Evolutionary conservation across 2,113 vertebrate genomes (phyloP), one percentile per base, ranked within the genome.

Genomic region (Neodontobutis hainanensis): DNA sequence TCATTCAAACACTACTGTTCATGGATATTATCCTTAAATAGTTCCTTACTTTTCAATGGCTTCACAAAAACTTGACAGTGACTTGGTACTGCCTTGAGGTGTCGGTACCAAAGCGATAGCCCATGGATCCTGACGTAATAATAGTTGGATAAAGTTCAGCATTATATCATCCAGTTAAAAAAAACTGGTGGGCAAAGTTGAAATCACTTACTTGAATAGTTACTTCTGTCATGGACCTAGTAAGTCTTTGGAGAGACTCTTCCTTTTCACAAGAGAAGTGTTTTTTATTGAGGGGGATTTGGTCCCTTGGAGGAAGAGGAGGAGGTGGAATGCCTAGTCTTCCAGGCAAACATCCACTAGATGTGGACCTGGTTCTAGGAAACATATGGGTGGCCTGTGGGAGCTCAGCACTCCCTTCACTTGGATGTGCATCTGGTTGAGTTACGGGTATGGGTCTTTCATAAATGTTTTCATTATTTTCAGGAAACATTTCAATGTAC

Each of bases 31-130:
- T 3, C 15, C 0, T 27, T 1, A 36, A 27, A 8, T 1, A 8
- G 38, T 5, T 35, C 59, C 87, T 88, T 78, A 92, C 92, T 53
- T 71, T 4, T 83, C 70, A 1, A 75, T 72, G 43, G 81, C 73
- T 2, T 42, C 48, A 70, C 73, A 85, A 55, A 93, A 87, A 0
- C 77, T 70, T 15, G 75, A 57, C 59, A 87, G 65, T 10, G 52
- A 75, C 40, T 49, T 80, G 68, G 86, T 91, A 78, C 89, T 92
- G 62, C 90, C 90, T 11, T 89, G 61, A 19, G 87, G 87, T 6
- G 75, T 77, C 12, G 90, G 82, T 7, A 60, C 48, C 11, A 93
- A 68, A 1, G 10, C 43, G 11, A 93, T 73, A 16, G 14, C 2
- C 85, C 87, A 92, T 8, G 53, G 68, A n/a, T 84, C 75, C 88